Evolutionary conservation across 1,140 invertebrate genomes (phyloP), one percentile per base, ranked within the genome.

Genomic region (Drosophila ercepeae): DNA sequence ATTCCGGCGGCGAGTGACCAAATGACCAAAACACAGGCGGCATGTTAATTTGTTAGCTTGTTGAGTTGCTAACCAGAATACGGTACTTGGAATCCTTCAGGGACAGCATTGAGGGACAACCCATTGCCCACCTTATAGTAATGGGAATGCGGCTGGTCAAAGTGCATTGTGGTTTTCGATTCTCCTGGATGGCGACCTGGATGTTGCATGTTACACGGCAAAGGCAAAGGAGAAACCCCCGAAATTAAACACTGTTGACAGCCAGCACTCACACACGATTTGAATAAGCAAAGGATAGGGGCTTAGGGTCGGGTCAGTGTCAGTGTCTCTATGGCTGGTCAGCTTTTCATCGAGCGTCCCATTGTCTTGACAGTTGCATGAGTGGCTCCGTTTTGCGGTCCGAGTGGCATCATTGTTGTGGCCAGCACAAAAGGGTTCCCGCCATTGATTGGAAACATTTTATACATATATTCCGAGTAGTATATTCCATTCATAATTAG

Each of bases 31-130:
- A 48, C 55, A 42, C 50, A 69, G 72, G 78, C 81, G 75, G 67
- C 63, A 57, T 86, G 86, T 78, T 89, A 89, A 89, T 89, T 89
- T 89, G 88, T 88, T 74, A 86, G 82, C 82, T 75, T 88, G 81
- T 88, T 86, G 81, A 83, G 75, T 83, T 84, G 58, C 57, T 74
- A 83, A 82, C 64, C 76, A 54, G 45, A n/a, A 41, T 57, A 44
- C 49, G 23, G 25, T 65, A 25, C 53, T 19, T 11, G 52, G 49
- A 16, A 21, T 19, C 32, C 36, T 16, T 39, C 13, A 16, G 36
- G 36, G 14, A 39, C 13, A 13, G 11, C n/a, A n/a, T 21, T 21
- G 21, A 4, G n/a, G n/a, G n/a, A n/a, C n/a, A n/a, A n/a, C n/a
- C n/a, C n/a, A 39, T 16, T 6, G 14, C 13, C 36, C 36, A 39